Percentiles rank a stretch among this genome's conserved stretches.
These are phyloP conservation scores for Drosophila pachea DNA, from an alignment of 1,140 invertebrate genomes.

Conservation along the genomic window DNA sequence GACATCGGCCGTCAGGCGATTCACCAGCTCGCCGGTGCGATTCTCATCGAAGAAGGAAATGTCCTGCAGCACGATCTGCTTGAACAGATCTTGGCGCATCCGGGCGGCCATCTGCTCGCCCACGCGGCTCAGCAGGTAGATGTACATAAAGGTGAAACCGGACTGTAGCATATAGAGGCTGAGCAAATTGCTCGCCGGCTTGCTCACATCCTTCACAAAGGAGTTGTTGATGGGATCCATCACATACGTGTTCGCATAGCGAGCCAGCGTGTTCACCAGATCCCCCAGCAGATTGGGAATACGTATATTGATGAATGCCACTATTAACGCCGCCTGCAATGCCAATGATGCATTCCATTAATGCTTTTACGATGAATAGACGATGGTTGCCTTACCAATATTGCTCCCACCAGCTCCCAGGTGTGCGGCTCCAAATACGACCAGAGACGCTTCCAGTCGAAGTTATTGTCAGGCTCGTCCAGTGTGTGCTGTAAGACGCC, in stretches of 20 bases:
- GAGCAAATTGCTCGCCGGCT: constrained; percentile 84
- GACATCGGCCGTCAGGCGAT: constrained; percentile 93
- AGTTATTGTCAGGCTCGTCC: constrained; percentile 75
- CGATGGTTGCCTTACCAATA: constrained; percentile 79
- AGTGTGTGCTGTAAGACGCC: constrained; percentile 75
- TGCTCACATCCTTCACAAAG: constrained; percentile 83
- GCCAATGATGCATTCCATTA: background rate
- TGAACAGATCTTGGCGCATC: constrained; percentile 90
- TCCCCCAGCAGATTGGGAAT: constrained; percentile 88
- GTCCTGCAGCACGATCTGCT: constrained; percentile 91
- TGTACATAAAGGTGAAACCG: constrained; percentile 92
- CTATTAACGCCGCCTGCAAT: constrained; percentile 86
- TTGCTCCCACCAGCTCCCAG: constrained; percentile 81
- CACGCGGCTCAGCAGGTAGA: constrained; percentile 89
- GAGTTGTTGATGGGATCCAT: constrained; percentile 66
- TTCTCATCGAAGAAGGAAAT: constrained; percentile 94
- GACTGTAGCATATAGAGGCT: constrained; percentile 87
- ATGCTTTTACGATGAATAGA: too few species aligned
- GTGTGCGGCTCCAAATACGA: constrained; percentile 82
- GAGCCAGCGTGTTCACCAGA: constrained; percentile 87
- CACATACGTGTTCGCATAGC: constrained; percentile 79
- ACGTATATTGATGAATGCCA: constrained; percentile 90
- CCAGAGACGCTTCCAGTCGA: constrained; percentile 84
- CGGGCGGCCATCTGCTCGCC: constrained; percentile 91
- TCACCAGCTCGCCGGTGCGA: constrained; percentile 94